Percentiles rank a stretch among this genome's conserved stretches.
Conservation (phyloP, 2,888 invertebrate species). For the Eupithecia inturbata region DNA sequence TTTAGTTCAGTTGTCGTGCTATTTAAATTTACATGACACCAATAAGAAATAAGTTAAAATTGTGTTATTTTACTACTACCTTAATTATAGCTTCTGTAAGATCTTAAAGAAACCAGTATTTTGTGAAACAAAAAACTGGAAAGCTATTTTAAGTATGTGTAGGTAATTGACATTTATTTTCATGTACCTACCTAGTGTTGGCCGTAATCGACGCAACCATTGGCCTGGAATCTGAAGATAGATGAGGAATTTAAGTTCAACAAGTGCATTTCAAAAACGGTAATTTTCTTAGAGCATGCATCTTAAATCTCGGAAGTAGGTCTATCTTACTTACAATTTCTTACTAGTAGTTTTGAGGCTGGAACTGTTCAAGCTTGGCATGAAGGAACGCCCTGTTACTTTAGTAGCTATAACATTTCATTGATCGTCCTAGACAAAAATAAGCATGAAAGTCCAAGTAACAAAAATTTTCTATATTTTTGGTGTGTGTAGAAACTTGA, state of each 20-base stretch:
- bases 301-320: neutral
- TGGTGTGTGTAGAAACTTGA: neutral
- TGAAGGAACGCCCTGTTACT: neutral
- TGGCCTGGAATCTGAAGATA: conserved; percentile 32
- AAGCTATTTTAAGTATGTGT: neutral
- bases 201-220: conserved; percentile 60
- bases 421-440: neutral
- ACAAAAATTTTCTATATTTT: neutral
- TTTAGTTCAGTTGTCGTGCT: neutral
- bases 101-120: neutral
- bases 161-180: conserved; percentile 57
- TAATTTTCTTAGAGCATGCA: conserved; percentile 17
- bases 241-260: neutral
- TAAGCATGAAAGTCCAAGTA: neutral
- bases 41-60: neutral
- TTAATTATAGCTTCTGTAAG: neutral
- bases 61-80: neutral
- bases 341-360: neutral
- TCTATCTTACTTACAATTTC: neutral
- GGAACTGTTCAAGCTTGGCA: neutral
- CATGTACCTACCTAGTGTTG: conserved; percentile 67
- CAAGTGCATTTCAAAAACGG: neutral
- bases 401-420: neutral
- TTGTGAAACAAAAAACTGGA: neutral
- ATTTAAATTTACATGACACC: neutral